Percentiles rank a stretch among this genome's conserved stretches.
Conservation (phyloP, 2,113 vertebrate species). For the Coturnix japonica region DNA sequence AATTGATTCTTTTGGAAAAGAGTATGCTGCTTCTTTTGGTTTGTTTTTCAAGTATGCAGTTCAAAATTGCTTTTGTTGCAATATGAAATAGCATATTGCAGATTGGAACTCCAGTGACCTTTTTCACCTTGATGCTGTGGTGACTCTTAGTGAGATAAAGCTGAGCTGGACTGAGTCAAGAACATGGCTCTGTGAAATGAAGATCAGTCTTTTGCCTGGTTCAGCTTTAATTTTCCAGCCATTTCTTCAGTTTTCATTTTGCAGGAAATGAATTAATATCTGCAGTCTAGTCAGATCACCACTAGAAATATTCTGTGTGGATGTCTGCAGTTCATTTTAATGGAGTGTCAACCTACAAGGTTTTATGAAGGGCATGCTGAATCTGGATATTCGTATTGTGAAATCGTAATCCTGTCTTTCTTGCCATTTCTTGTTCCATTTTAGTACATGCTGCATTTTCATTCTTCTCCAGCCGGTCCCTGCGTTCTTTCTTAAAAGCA, state of each 20-base stretch:
- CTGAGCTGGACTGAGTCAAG: slow-evolving; percentile 29
- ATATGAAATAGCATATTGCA: neutral
- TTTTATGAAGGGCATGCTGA: neutral
- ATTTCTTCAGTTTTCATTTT: neutral
- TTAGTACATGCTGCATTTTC: neutral
- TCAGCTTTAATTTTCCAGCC: neutral
- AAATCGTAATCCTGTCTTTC: neutral
- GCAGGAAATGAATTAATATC: neutral
- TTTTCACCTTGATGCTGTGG: slow-evolving; percentile 54
- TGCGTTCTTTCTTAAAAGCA: slow-evolving; percentile 10
- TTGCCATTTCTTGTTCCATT: neutral
- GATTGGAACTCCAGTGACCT: slow-evolving; percentile 35
- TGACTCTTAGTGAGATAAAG: slow-evolving; percentile 48
- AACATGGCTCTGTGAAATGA: neutral
- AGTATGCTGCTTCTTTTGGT: neutral
- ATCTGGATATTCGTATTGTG: neutral
- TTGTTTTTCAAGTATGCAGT: neutral
- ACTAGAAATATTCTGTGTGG: neutral
- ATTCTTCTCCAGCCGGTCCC: neutral
- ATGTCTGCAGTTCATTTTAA: neutral
- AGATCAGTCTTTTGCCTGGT: slow-evolving; percentile 1
- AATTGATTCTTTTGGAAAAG: neutral
- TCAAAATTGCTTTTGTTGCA: neutral
- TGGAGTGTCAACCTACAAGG: neutral
- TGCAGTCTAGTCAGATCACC: neutral